Base-by-base conservation (phyloP, 2,888 invertebrate species). In the Spicauda simplicius region DNA sequence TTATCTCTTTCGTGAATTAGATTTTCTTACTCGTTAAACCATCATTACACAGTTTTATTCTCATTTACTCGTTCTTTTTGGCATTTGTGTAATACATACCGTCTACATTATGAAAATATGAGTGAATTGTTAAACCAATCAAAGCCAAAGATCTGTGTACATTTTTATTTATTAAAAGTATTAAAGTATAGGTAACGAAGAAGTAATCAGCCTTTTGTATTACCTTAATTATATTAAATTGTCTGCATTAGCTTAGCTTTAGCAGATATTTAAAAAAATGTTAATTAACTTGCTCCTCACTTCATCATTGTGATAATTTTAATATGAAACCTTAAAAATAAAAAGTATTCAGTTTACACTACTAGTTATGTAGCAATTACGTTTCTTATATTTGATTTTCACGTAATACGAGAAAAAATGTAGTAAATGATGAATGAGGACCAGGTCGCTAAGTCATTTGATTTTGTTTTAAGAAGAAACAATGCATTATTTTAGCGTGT, bases 401-500 rank as follows among this genome's bases (percentile, higher is more conserved):
- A 45, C 11, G 6, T 45, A n/a, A 45, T n/a, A 45, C n/a, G 6
- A 45, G 37, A 1, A 12, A 2, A n/a, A 37, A 3, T 45, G n/a
- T 41, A n/a, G 10, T 37, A 16, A 14, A 33, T 50, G 64, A 58
- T 64, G 64, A 59, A 65, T 53, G 59, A 59, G 65, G 59, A 54
- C 19, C 58, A 58, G 52, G 64, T 58, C 45, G 16, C 37, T 19
- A 50, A 57, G n/a, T 50, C 33, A 25, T n/a, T 53, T 19, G 19
- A 45, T 52, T 53, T 64, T 58, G 52, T 53, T 64, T 8, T 45
- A 45, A 45, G 74, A 74, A 75, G 70, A 67, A 64, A 70, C 67
- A 64, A 54, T 64, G 66, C 57, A 57, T 67, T 66, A 59, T 55
- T 59, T 67, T 45, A 68, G 62, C 67, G 73, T 74, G 87, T 87